These are phyloP conservation scores for Rhopalosiphum nymphaeae DNA, from an alignment of 2,888 invertebrate genomes.

Conservation along the genomic window DNA sequence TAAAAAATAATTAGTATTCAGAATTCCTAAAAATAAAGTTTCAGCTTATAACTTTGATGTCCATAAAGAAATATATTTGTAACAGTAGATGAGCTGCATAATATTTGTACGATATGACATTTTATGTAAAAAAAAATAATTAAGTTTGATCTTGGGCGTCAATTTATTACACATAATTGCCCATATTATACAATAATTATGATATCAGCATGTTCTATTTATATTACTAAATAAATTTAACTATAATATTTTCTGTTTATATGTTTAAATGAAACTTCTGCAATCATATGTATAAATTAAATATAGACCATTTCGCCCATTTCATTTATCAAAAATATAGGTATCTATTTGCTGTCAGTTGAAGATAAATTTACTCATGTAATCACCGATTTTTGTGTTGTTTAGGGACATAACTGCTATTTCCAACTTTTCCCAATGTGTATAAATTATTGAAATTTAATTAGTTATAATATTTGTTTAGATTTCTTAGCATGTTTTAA, in stretches of 20 bases:
- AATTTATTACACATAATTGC: not conserved
- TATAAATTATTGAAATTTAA: not conserved
- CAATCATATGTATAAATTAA: not conserved
- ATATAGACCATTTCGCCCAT: rapidly evolving
- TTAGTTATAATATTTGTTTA: not conserved
- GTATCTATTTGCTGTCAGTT: not conserved
- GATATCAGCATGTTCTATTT: not conserved
- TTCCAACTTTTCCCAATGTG: not conserved
- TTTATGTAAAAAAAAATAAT: too few species aligned
- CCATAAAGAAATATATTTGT: not conserved
- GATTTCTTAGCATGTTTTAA: not conserved
- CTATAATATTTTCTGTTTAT: not conserved
- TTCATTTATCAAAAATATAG: not conserved
- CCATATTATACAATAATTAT: not conserved
- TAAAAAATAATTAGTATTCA: not conserved
- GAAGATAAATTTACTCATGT: not conserved
- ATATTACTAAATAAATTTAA: not conserved
- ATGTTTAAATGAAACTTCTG: not conserved
- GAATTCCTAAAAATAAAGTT: not conserved
- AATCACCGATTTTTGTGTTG: not conserved
- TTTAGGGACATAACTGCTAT: not conserved
- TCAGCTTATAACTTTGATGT: not conserved
- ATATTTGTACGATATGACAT: too few species aligned
- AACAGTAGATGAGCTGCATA: not conserved
- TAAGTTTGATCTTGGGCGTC: not conserved